Evolutionary conservation across 1,140 invertebrate genomes (phyloP), one percentile per base, ranked within the genome.

Genomic region (Euwallacea similis): DNA sequence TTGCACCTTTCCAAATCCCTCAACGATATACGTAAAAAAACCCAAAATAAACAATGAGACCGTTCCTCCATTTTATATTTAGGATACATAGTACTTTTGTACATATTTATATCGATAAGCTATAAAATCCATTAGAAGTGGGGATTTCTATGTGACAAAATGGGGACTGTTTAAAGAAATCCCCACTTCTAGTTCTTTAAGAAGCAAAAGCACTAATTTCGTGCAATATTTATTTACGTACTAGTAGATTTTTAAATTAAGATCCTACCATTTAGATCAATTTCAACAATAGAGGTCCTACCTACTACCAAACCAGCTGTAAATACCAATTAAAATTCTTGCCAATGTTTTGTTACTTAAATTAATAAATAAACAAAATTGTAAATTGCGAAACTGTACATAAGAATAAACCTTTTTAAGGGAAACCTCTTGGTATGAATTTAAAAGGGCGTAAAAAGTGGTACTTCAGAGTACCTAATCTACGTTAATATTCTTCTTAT

Each of bases 11-110:
- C 21, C 21, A 33, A 33, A 33, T 33, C 21, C 21, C 21, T 33
- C 58, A 77, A 75, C 74, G 75, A 77, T 78, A 78, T 78, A 78
- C 76, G 76, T 78, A 76, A 78, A 69, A 65, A 72, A 73, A 65
- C 66, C 67, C 68, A 68, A 76, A 74, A 74, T 77, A 76, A 66
- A 74, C 21, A 33, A 33, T 33, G 21, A 33, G 21, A 33, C 21
- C 21, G 21, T 33, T 33, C 21, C 21, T 33, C 21, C 21, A 33
- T 33, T 33, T 33, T 33, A 33, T 33, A 33, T 33, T 33, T 33
- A 33, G 21, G 21, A 33, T 33, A 33, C 21, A 4, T 33, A 33
- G 4, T 33, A 33, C 21, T 33, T 33, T 33, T 33, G 21, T 33
- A 33, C 21, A 33, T 33, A 33, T 33, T 33, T 33, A 33, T 33